A percentile compares a stretch with the other conserved stretches of the same genome.
These are phyloP conservation scores for Penaeus indicus DNA, from an alignment of 1,140 invertebrate genomes.

Conservation along the genomic window DNA sequence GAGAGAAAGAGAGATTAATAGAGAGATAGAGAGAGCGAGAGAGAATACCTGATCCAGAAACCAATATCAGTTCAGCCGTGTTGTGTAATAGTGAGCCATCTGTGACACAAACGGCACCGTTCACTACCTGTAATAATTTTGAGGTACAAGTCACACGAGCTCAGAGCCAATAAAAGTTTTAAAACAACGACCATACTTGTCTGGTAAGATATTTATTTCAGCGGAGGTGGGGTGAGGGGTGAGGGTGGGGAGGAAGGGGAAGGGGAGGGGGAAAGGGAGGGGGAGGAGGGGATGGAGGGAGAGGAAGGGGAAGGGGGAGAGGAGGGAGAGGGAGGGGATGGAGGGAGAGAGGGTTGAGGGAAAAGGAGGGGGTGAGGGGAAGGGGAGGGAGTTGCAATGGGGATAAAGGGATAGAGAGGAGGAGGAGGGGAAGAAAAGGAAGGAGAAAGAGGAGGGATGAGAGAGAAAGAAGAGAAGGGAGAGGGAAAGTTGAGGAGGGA, in stretches of 20 bases:
- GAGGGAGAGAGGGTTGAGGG: background rate
- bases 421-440: background rate
- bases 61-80: too few species aligned
- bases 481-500: background rate
- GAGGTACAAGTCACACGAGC: too few species aligned
- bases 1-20: background rate
- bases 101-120: too few species aligned
- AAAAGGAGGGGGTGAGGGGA: background rate
- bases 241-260: background rate
- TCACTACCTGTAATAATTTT: too few species aligned
- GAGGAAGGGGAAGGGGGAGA: too few species aligned
- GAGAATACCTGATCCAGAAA: too few species aligned
- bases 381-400: background rate
- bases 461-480: background rate
- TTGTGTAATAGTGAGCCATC: too few species aligned
- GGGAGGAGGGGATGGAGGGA: too few species aligned
- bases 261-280: background rate
- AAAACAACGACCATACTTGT: too few species aligned
- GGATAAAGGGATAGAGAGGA: background rate
- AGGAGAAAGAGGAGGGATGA: background rate
- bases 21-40: background rate
- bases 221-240: background rate
- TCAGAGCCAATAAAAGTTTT: too few species aligned
- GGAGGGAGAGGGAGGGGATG: background rate
- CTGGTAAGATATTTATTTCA: background rate